A percentile compares a stretch with the other conserved stretches of the same genome.
Evolutionary conservation across 2,113 vertebrate genomes (phyloP).

Genomic region (Copsychus sechellarum): DNA sequence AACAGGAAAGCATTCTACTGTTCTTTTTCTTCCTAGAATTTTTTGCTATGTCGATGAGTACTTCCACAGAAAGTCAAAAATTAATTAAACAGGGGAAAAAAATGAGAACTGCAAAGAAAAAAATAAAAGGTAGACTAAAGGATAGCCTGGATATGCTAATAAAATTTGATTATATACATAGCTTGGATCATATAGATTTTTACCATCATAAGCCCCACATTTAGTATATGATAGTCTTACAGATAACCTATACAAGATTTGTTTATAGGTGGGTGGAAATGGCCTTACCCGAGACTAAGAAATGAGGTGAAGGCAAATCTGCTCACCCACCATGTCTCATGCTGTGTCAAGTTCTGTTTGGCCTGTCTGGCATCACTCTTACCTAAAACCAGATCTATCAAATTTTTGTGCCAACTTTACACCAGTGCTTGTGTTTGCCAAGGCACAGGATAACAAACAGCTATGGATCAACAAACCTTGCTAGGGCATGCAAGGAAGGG

Average conservation of each 20-base stretch:
- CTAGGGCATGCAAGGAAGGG: background rate
- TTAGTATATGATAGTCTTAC: background rate
- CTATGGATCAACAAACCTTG: rapidly evolving
- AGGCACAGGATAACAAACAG: background rate
- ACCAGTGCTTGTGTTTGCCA: background rate
- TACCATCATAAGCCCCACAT: background rate
- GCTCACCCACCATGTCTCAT: background rate
- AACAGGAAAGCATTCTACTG: background rate
- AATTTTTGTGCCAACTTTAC: background rate
- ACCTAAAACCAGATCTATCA: background rate
- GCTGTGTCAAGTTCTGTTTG: background rate
- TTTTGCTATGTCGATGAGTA: background rate
- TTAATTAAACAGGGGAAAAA: background rate
- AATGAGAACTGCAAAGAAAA: background rate
- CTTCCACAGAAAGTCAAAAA: background rate
- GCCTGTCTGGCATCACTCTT: background rate
- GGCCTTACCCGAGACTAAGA: background rate
- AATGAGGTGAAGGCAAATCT: background rate
- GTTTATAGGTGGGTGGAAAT: background rate
- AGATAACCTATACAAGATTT: background rate
- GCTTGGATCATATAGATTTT: background rate
- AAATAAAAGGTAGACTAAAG: background rate
- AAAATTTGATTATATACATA: background rate
- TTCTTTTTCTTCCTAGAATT: background rate
- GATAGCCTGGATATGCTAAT: background rate